phyloP scores from a whole-genome alignment of 2,888 invertebrate species.

The Mythimna vitellina region DNA sequence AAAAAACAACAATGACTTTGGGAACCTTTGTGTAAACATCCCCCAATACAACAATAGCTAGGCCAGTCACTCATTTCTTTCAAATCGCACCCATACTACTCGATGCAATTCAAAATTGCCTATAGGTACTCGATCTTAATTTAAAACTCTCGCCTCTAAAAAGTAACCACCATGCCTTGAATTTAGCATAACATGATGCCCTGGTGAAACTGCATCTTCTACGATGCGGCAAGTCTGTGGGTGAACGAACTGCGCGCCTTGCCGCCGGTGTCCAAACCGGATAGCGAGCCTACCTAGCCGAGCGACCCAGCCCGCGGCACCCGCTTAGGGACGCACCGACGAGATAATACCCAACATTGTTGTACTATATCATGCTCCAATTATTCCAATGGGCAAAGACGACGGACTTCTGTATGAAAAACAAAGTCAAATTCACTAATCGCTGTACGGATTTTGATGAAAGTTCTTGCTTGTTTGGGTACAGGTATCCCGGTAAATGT shows the following conservation, averaged over 20 bases:
- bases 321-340: conserved; percentile 62
- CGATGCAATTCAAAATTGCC: conserved; percentile 3
- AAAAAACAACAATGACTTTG: conserved; percentile 18
- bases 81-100: neutral
- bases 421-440: conserved; percentile 10
- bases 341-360: conserved; percentile 64
- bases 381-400: conserved; percentile 50
- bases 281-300: conserved; percentile 83
- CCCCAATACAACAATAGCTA: conserved; percentile 8
- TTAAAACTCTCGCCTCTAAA: conserved; percentile 39
- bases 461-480: neutral
- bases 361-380: conserved; percentile 71
- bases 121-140: neutral
- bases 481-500: neutral
- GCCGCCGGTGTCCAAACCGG: conserved; percentile 85
- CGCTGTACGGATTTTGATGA: neutral
- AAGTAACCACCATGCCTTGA: conserved; percentile 52
- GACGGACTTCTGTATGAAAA: conserved; percentile 10
- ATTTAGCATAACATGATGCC: conserved; percentile 76
- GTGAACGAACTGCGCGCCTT: conserved; percentile 85
- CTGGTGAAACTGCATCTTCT: conserved; percentile 83
- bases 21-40: conserved; percentile 13
- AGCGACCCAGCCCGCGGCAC: conserved; percentile 67
- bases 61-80: conserved; percentile 9
- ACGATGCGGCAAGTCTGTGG: conserved; percentile 79